Base-by-base conservation (phyloP, 2,888 invertebrate genomes). In the Lamellibrachia columna region DNA sequence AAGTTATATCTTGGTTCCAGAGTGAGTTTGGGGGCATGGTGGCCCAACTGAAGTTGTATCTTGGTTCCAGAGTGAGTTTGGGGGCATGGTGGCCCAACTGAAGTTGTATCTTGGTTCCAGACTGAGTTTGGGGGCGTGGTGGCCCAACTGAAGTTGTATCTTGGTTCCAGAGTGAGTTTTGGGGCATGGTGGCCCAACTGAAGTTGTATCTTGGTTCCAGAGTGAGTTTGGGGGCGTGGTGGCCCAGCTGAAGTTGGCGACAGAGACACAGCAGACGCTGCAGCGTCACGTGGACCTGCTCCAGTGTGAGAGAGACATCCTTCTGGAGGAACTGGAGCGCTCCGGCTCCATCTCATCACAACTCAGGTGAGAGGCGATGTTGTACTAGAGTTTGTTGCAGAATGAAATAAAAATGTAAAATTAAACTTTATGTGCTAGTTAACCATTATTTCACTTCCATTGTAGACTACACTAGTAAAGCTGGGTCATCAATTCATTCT, bases 281-380 rank as follows among this genome's bases (percentile, higher is more conserved):
- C 92, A 93, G 91, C n/a, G 90, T 7, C 93, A 93, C 60, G 92
- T 94, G 7, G 92, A 93, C 52, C 22, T 40, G n/a, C 93, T 94
- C 40, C 94, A 93, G 91, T 92, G 90, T 40, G 94, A 94, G 92
- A 40, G 93, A 28, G 94, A 94, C 91, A 93, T 94, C 28, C 93
- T 94, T n/a, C 92, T 94, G 91, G 93, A 94, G 90, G 93, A 94
- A 90, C 94, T 94, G 60, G 94, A 94, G 92, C 92, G 91, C 52
- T 58, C 92, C n/a, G 94, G 94, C 9, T 92, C 92, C 58, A 93
- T 94, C 91, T 93, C 94, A 75, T 53, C 92, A 40, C 60, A 93
- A 28, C 52, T 93, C 91, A 93, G 93, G 93, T 93, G 75, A 75
- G 22, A 58, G 58, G 22, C 75, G 22, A 22, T n/a, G 92, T 40